These are phyloP conservation scores for Tenthredo amoena DNA, from an alignment of 2,888 invertebrate genomes.

Conservation along the genomic window DNA sequence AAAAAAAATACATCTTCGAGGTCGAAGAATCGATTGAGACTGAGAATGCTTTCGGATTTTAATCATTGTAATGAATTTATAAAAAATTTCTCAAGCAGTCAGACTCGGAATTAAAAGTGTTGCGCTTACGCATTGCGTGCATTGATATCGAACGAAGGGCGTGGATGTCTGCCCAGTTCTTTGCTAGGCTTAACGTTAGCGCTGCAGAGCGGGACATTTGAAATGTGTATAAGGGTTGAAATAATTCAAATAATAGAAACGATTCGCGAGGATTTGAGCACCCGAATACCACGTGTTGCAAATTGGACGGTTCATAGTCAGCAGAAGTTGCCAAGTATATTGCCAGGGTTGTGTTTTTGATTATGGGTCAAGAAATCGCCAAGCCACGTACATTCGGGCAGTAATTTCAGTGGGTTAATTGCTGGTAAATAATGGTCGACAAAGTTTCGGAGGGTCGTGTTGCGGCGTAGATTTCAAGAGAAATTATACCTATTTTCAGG, in stretches of 20 bases:
- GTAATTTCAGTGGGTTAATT: constrained; percentile 4
- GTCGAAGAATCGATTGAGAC: neutral
- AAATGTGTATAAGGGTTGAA: neutral
- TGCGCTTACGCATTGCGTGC: neutral
- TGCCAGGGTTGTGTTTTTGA: neutral
- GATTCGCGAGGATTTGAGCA: neutral
- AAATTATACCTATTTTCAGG: constrained; percentile 19
- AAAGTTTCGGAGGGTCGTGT: constrained; percentile 4
- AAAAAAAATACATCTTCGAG: neutral
- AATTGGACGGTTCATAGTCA: neutral
- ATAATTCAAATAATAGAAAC: neutral
- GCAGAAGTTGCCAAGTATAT: neutral
- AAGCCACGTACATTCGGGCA: neutral
- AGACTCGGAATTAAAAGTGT: neutral
- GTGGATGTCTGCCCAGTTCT: neutral
- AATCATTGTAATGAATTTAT: neutral
- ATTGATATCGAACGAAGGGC: constrained; percentile 14
- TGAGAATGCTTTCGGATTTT: neutral
- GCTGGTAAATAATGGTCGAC: neutral
- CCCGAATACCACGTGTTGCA: neutral
- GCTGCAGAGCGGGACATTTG: neutral
- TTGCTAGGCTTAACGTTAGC: neutral
- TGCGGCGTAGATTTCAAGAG: neutral
- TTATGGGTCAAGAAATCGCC: neutral
- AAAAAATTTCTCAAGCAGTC: neutral